Evolutionary conservation across 2,113 vertebrate species (phyloP), one percentile per base, ranked within the genome.

Genomic region (Hylia prasina): DNA sequence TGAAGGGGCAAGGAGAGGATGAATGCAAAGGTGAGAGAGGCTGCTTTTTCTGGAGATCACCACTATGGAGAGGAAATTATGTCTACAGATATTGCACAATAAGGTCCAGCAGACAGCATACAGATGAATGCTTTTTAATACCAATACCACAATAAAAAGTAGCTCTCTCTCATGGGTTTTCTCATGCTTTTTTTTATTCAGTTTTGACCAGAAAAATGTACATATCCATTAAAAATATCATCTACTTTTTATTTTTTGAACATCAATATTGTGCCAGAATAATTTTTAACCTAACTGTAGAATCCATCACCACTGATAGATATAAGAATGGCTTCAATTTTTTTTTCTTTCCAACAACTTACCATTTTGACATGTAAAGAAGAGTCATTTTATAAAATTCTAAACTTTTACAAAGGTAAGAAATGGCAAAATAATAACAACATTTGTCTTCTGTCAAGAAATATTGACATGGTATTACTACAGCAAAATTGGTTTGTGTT

Each of bases 341-440:
- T 89, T 96, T 80, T 95, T 89, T 72, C 65, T 95, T 94, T 96
- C 91, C 73, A 96, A 89, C 90, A 97, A 68, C 94, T 96, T 95
- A 84, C 90, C 95, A 89, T 98, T 98, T 98, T 98, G 98, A 97
- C 97, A 97, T 98, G 95, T 97, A 97, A 98, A 98, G 98, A 98
- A 98, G 97, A 94, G 89, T 97, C 96, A 98, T 98, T 97, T 97
- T 97, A 93, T 98, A 98, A 97, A 98, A 98, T 97, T 98, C 96
- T 98, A 97, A 98, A 98, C 97, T 98, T 97, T 97, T 89, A 98
- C 97, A 97, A 99, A 98, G 97, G 97, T 98, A 98, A 98, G 98
- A 98, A 99, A 98, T 98, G 98, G 98, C 98, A 98, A 98, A 99
- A 98, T 99, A 99, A 99, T 99, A 99, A 99, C 98, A 98, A 98